phyloP scores from a whole-genome alignment of 53 echinoderm and acorn worm species.

The Antedon mediterranea region DNA sequence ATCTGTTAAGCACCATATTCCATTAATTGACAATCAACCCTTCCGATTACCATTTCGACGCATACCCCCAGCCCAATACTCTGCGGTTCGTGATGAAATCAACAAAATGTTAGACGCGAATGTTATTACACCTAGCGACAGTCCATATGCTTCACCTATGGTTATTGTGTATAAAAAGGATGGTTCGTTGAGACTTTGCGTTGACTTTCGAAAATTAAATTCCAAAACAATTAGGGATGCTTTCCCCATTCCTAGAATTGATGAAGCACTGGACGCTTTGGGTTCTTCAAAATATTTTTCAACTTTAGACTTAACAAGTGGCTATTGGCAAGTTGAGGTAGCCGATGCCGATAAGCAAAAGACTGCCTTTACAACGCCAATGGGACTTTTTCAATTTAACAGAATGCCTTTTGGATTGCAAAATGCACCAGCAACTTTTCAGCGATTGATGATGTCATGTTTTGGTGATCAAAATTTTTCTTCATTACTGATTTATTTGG shows the following conservation, averaged over 20 bases:
- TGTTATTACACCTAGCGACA: too few relatives aligned
- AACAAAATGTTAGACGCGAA: too few relatives aligned
- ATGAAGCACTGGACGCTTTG: constrained; percentile 25
- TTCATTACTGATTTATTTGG: constrained; percentile 5
- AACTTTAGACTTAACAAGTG: constrained; percentile 11
- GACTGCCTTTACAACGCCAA: constrained; percentile 22
- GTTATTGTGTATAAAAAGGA: too few relatives aligned
- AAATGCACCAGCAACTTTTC: constrained; percentile 13
- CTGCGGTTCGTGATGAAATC: too few relatives aligned
- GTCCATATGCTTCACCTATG: too few relatives aligned
- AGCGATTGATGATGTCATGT: not conserved
- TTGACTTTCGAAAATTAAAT: constrained; percentile 26
- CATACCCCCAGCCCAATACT: too few relatives aligned
- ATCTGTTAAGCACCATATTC: too few relatives aligned
- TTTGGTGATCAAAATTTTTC: constrained; percentile 4
- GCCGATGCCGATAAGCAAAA: constrained; percentile 17
- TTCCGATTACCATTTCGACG: too few relatives aligned
- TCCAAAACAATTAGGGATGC: constrained; percentile 13
- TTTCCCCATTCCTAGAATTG: constrained; percentile 25
- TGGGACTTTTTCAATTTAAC: constrained; percentile 12
- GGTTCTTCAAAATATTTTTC: constrained; percentile 18
- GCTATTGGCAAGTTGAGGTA: constrained; percentile 26
- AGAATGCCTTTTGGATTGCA: constrained; percentile 15
- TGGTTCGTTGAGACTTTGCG: not conserved
- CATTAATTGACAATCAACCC: too few relatives aligned